Base-by-base conservation (phyloP, 2,113 vertebrate species). In the Labeo catla region DNA sequence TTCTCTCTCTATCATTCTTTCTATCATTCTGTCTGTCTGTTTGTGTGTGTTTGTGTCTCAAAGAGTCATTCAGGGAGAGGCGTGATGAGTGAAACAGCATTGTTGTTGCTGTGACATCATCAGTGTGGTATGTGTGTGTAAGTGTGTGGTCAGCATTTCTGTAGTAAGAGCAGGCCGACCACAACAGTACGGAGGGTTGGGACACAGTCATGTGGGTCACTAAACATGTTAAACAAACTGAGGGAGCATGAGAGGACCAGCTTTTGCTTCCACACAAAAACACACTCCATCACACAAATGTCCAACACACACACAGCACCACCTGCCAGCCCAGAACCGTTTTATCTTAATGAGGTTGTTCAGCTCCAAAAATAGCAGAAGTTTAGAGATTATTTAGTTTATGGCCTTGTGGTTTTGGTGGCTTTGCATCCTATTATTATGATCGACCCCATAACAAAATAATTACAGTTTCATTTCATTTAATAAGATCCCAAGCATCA, bases 141-240 rank as follows among this genome's bases (percentile, higher is more conserved):
- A 57, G 23, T 80, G 77, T 70, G 66, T 34, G 66, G 68, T 81
- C 50, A 86, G 66, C 54, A 49, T 72, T 57, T 78, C 28, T 54
- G 65, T 66, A 72, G 28, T 70, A 52, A 77, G 78, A 59, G 21
- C 39, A 47, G 15, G 8, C 61, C 4, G 21, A 45, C 8, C 36
- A 10, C 47, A 79, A 79, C 28, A 78, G 57, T n/a, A 76, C 8
- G 15, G 73, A 12, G 39, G 61, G 54, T 13, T 21, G 76, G 83
- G n/a, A 49, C 47, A 49, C 61, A 21, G 52, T 28, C 21, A 16
- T 68, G 61, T 50, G 34, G 84, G 23, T 86, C 47, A 86, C 47
- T 78, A n/a, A 54, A 43, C 76, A 77, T 28, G 43, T 77, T 54
- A 73, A 54, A 82, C 63, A 82, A 12, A 84, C 82, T 43, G 68